Base-by-base conservation (phyloP, 1,140 invertebrate genomes). In the Drosophila serrata region DNA sequence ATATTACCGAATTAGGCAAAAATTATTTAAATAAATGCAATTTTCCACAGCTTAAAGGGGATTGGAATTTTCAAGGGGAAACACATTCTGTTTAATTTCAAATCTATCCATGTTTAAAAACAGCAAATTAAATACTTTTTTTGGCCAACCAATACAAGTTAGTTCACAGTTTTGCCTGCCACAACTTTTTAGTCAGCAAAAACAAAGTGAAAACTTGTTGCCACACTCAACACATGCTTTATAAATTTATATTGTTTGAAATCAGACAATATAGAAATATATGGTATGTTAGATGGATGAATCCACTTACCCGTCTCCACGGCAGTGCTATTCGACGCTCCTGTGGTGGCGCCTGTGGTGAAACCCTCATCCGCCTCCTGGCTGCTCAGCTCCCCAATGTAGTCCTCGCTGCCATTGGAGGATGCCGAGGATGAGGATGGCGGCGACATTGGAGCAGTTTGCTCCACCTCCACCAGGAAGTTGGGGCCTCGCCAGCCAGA, bases 401-500 rank as follows among this genome's bases (percentile, higher is more conserved):
- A 92, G 24, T 92, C 91, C 46, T 88, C 85, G 49, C 65, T 65
- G 62, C 63, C 65, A 53, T 78, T 68, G 59, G 73, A 56, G 37
- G 72, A 35, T 0, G 51, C 53, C 11, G 62, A 58, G 13, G 74
- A 67, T 4, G 67, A 63, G 8, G 61, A 62, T 33, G 78, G 57
- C 15, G 78, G 62, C 9, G 81, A 76, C 55, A 81, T 84, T 70
- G 78, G 75, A 4, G 78, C 82, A 31, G 91, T 91, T 48, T 92
- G 76, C 37, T 92, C 91, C 40, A 92, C 87, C 72, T 92, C 91
- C n/a, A 92, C 91, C 5, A 92, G 80, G 75, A 92, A 92, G 48
- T 92, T 92, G 57, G 91, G 90, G 27, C 91, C 63, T 45, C 65
- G 58, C 91, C 91, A 92, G 19, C 91, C 91, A 19, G 91, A 92